Conservation (phyloP, 1,140 invertebrate genomes). For the Mamestra configurata region DNA sequence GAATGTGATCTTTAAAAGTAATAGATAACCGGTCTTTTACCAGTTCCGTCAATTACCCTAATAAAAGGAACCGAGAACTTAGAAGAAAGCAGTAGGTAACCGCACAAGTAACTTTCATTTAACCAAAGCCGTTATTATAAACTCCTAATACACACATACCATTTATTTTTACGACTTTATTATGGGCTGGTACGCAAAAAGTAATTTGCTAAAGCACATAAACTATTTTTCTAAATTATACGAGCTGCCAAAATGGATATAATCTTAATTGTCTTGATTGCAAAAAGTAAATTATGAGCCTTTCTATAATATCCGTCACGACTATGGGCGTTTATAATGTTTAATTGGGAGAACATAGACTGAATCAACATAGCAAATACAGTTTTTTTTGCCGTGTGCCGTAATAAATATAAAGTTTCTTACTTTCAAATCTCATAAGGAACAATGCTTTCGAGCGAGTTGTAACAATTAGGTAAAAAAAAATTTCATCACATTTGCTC, state of each 20-base stretch:
- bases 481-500: too few relatives aligned
- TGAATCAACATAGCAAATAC: neutral
- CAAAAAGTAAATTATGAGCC: neutral
- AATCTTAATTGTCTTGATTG: conserved; percentile 10
- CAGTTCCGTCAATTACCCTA: neutral
- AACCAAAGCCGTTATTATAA: neutral
- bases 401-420: too few relatives aligned
- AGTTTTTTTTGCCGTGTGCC: neutral
- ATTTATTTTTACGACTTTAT: neutral
- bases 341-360: neutral
- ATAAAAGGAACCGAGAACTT: neutral
- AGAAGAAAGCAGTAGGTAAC: neutral
- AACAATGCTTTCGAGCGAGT: too few relatives aligned
- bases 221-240: conserved; percentile 7
- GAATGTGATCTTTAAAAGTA: neutral
- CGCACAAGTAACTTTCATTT: neutral
- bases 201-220: conserved; percentile 13
- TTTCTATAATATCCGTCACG: conserved; percentile 1
- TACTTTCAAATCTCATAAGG: too few relatives aligned
- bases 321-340: neutral
- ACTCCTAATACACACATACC: conserved; percentile 8
- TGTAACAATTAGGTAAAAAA: too few relatives aligned
- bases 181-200: neutral
- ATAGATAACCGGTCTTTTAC: neutral
- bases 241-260: neutral